Evolutionary conservation across 30 jellyfish, hydroid and myxozoan genomes (phyloP), one percentile per base, ranked within the genome.

Genomic region (Chironex yamaguchii): DNA sequence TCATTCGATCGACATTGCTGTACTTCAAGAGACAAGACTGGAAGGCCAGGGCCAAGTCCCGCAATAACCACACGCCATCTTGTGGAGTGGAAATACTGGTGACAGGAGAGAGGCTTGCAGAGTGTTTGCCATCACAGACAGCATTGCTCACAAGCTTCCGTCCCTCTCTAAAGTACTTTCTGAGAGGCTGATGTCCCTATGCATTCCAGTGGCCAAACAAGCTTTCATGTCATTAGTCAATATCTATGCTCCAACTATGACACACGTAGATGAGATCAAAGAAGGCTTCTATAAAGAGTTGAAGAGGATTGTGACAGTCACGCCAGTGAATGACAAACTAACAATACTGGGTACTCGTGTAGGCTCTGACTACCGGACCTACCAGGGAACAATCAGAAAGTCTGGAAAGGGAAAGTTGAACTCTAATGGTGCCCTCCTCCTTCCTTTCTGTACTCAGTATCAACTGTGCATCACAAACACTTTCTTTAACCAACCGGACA

Each of bases 21-120:
- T 88, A 69, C 79, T 82, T 24, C 68, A 81, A 62, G 90, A 80
- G 66, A 84, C 49, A 62, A 36, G 91, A 34, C 86, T 73, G 20
- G 75, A 29, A 21, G 86, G 86, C 49, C 2, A 54, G 25, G 91
- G 91, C 29, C 64, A 48, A 73, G 74, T 80, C 6, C 29, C 66
- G 49, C 84, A 80, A 75, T 62, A 53, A 49, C 64, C 75, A 36
- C 91, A 80, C 66, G 66, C 86, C 42, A 80, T 80, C 65, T 80
- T 62, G 34, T 64, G 91, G 86, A 80, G 91, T 65, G 86, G 75
- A 25, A 29, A n/a, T n/a, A n/a, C n/a, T n/a, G n/a, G 86, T 24
- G 84, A 63, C 29, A 53, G 62, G 67, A 52, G 34, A 77, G 79
- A 77, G 35, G 89, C 89, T 33, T 78, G 89, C 35, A 79, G 36